Evolutionary conservation across 2,113 vertebrate species (phyloP).

Genomic region (Atrichornis clamosus): DNA sequence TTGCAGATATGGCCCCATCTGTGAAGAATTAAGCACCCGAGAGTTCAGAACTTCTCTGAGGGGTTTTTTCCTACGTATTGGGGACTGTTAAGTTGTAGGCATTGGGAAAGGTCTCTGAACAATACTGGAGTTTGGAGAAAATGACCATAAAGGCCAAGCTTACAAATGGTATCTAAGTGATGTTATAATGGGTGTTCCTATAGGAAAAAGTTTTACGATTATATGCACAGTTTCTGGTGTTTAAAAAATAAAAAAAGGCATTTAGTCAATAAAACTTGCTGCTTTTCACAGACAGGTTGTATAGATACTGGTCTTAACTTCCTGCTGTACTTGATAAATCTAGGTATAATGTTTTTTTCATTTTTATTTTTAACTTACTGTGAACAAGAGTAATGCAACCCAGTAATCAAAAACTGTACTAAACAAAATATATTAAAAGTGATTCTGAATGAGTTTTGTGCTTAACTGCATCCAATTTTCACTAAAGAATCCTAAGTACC

Average conservation of each 20-base stretch:
- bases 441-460: slow-evolving; percentile 36
- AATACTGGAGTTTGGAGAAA: not conserved
- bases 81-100: not conserved
- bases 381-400: not conserved
- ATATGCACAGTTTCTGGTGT: not conserved
- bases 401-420: not conserved
- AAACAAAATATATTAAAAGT: not conserved
- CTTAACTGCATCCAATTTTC: slow-evolving; percentile 6
- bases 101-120: not conserved
- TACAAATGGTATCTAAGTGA: not conserved
- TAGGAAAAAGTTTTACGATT: not conserved
- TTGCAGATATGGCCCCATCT: not conserved
- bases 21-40: not conserved
- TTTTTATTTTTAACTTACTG: not conserved
- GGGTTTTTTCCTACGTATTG: not conserved
- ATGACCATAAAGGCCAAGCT: not conserved
- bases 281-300: not conserved
- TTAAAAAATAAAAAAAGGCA: not conserved
- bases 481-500: slow-evolving; percentile 11
- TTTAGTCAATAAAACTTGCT: not conserved
- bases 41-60: not conserved
- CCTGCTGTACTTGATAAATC: not conserved
- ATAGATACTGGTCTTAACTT: not conserved
- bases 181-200: not conserved
- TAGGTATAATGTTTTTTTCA: not conserved